Conservation (phyloP, 2,888 invertebrate genomes). For the Lasioglossum villosulum region DNA sequence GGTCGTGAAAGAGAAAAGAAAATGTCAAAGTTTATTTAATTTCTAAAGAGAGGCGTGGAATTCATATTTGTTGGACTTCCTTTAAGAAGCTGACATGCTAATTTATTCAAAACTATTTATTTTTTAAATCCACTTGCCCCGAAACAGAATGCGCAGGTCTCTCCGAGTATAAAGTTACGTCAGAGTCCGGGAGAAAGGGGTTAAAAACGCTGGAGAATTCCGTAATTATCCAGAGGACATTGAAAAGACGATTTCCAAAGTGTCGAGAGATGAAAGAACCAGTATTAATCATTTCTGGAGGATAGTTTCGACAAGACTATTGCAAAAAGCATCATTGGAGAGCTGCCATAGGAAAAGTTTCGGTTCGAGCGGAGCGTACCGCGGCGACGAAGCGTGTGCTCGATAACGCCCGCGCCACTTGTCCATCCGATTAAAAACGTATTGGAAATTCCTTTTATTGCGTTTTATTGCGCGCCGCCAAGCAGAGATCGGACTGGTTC, state of each 20-base stretch:
- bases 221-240: not conserved
- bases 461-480: not conserved
- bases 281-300: not conserved
- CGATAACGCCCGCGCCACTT: not conserved
- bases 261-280: not conserved
- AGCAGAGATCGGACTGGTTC: not conserved
- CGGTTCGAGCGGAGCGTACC: not conserved
- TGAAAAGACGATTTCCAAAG: not conserved
- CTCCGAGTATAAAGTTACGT: not conserved
- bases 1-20: too few relatives aligned
- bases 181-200: not conserved
- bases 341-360: not conserved
- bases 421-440: slow-evolving; percentile 26
- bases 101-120: too few relatives aligned
- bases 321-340: not conserved
- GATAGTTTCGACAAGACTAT: not conserved
- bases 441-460: slow-evolving; percentile 12
- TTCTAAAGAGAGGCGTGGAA: too few relatives aligned
- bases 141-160: not conserved
- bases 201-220: not conserved
- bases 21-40: too few relatives aligned
- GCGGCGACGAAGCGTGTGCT: not conserved
- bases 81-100: too few relatives aligned
- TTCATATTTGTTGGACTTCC: too few relatives aligned
- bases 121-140: not conserved